Conservation (phyloP, 2,888 invertebrate genomes). For the Linhomoeus sp. region DNA sequence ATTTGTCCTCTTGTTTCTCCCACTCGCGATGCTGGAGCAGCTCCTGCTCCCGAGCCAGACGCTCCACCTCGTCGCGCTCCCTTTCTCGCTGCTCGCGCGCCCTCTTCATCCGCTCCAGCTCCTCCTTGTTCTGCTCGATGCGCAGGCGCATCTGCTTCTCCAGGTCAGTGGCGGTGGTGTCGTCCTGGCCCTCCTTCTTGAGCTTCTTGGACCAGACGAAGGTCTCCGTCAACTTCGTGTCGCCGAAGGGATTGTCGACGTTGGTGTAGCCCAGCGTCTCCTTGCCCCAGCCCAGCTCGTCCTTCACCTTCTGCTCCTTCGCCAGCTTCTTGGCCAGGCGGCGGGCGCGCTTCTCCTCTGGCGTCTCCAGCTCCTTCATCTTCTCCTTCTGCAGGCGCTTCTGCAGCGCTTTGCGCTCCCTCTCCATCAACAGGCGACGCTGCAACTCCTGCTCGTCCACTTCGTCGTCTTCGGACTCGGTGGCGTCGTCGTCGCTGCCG, state of each 20-base stretch:
- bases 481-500: too few relatives aligned
- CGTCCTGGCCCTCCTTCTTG: constrained; percentile 68
- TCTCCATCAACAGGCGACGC: too few relatives aligned
- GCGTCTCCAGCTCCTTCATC: constrained; percentile 68
- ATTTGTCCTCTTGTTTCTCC: constrained; percentile 88
- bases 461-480: too few relatives aligned
- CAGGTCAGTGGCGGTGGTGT: constrained; percentile 53
- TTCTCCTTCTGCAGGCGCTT: constrained; percentile 27
- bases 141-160: constrained; percentile 33
- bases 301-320: constrained; percentile 13
- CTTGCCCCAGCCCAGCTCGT: constrained; percentile 8
- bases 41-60: constrained; percentile 62
- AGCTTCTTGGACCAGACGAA: constrained; percentile 95
- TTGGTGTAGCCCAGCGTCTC: constrained; percentile 71
- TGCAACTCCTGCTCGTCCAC: too few relatives aligned
- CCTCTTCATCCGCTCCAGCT: constrained; percentile 83
- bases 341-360: constrained; percentile 70
- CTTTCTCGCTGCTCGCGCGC: constrained; percentile 38
- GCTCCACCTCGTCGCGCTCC: constrained; percentile 38
- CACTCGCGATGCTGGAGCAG: constrained; percentile 76
- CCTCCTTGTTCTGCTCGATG: constrained; percentile 36
- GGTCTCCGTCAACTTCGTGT: constrained; percentile 73
- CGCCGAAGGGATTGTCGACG: constrained; percentile 94
- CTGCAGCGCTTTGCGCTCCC: too few relatives aligned
- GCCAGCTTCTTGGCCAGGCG: constrained; percentile 57